Evolutionary conservation across 1,140 invertebrate genomes (phyloP), one percentile per base, ranked within the genome.

Genomic region (Microplitis demolitor): DNA sequence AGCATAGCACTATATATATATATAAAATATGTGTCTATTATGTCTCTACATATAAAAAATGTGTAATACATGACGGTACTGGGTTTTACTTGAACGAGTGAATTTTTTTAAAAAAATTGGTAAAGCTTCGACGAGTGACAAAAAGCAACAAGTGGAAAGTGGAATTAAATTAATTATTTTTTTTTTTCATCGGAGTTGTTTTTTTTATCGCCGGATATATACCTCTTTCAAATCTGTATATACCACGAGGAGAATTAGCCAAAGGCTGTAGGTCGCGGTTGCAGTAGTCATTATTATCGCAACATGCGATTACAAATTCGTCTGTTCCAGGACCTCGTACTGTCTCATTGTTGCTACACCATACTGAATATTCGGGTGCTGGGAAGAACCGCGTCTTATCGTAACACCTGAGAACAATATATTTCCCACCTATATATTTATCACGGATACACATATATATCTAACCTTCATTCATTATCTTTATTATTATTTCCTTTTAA

Each of bases 211-310:
- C 80, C 81, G 79, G 79, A 72, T 66, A 33, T 72, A 53, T 72
- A 72, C 71, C 64, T 72, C 63, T 45, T n/a, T 62, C 33, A 60
- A 62, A 61, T 72, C 39, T 72, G 77, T 74, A 66, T 60, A 74
- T 76, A 66, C 73, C 70, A 68, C 77, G 82, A 77, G 81, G 77
- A 74, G 78, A 78, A 62, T 79, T 72, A 76, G 87, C 80, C 69
- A 76, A 76, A 73, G 87, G 87, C 81, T 81, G 87, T 80, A 90
- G 78, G 80, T 90, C 82, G 79, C 78, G 82, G 85, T 91, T 91
- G 87, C 90, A 91, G 82, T 85, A 90, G 86, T 91, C 89, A 76
- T 82, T 81, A 78, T 88, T 79, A 72, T 88, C 80, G 84, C 90
- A 91, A 84, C 90, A 91, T 73, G 84, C 82, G 61, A 89, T 82